These are phyloP conservation scores for Phortica magna DNA, from an alignment of 2,888 invertebrate genomes.

Conservation along the genomic window DNA sequence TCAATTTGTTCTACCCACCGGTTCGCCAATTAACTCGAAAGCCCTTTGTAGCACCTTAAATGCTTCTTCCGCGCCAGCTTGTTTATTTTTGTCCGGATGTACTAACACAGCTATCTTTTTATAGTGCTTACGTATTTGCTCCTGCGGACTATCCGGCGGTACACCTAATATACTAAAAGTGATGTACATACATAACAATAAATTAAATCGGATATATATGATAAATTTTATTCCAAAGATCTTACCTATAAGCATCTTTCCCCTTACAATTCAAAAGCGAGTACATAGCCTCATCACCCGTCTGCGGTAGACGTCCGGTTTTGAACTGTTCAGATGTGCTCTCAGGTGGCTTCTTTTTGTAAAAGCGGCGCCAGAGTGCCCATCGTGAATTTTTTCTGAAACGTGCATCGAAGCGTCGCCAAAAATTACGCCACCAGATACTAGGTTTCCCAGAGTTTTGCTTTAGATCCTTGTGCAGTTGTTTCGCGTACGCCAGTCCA, in stretches of 20 bases:
- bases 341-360: constrained; percentile 78
- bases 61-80: constrained; percentile 96
- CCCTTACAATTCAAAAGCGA: constrained; percentile 94
- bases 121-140: constrained; percentile 96
- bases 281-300: constrained; percentile 97
- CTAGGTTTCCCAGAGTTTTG: constrained; percentile 76
- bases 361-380: constrained; percentile 77
- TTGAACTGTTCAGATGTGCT: constrained; percentile 71
- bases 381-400: constrained; percentile 76
- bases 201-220: neutral
- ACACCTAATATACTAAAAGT: constrained; percentile 89
- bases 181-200: constrained; percentile 27
- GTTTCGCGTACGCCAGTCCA: constrained; percentile 65
- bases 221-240: neutral
- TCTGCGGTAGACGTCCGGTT: constrained; percentile 84
- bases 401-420: constrained; percentile 74
- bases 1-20: constrained; percentile 79
- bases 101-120: constrained; percentile 95
- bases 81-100: constrained; percentile 97
- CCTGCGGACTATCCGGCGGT: constrained; percentile 91
- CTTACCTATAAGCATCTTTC: constrained; percentile 94
- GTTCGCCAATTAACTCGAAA: constrained; percentile 95
- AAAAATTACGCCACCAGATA: constrained; percentile 74
- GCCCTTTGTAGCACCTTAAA: constrained; percentile 97
- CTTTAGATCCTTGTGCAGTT: constrained; percentile 73